phyloP scores from a whole-genome alignment of 2,113 vertebrate genomes.

The Chionomys nivalis region DNA sequence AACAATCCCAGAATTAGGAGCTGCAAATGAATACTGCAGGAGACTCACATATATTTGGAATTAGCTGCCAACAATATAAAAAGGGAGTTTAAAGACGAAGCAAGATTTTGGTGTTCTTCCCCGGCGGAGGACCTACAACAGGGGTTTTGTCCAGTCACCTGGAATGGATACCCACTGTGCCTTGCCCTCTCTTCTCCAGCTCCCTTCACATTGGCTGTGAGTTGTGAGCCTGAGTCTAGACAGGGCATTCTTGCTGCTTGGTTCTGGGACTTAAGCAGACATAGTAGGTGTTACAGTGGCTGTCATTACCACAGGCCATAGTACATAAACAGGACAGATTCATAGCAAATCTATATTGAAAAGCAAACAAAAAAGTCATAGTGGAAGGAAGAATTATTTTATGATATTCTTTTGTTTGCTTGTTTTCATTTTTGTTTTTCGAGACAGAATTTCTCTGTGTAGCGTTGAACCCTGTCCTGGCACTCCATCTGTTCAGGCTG shows the following conservation, averaged over 20 bases:
- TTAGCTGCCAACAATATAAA: conserved; percentile 39
- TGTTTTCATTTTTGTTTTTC: too few species aligned
- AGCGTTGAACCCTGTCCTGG: too few species aligned
- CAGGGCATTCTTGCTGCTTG: background rate
- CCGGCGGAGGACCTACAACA: fast-evolving
- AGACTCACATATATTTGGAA: background rate
- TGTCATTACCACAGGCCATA: background rate
- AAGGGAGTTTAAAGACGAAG: conserved; percentile 16
- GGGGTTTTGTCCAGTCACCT: background rate
- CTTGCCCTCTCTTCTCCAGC: background rate
- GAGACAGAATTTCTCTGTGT: too few species aligned
- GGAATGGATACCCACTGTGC: background rate
- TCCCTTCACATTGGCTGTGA: background rate
- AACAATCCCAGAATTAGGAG: background rate
- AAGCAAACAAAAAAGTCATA: background rate
- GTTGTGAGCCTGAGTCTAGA: background rate
- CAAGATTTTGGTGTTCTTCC: background rate
- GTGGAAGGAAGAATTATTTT: background rate
- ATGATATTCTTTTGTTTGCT: too few species aligned
- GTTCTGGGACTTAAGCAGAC: background rate
- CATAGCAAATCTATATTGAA: too few species aligned
- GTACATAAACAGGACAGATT: background rate
- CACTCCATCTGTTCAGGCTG: too few species aligned
- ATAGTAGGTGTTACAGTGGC: background rate
- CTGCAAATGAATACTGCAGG: background rate